These are phyloP conservation scores for Tromatobia lineatoria DNA, from an alignment of 2,888 invertebrate genomes.

Conservation along the genomic window DNA sequence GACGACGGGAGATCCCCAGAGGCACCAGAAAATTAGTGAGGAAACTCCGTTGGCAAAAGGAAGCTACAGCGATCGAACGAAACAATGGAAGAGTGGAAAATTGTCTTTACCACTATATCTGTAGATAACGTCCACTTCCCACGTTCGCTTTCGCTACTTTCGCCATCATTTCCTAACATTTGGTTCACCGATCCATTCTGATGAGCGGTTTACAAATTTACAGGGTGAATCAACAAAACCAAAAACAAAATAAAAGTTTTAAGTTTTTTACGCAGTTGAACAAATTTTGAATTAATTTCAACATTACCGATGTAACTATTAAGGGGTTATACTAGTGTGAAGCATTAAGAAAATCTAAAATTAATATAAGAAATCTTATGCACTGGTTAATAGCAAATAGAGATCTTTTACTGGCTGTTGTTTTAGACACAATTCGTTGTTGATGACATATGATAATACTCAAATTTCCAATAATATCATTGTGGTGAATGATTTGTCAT, in stretches of 20 bases:
- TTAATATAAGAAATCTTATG: no score
- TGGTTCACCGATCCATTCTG: background rate
- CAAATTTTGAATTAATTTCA: no score
- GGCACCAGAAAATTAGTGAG: conserved; percentile 79
- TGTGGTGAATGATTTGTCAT: background rate
- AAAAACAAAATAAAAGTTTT: background rate
- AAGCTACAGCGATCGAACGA: conserved; percentile 72
- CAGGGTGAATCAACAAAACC: background rate
- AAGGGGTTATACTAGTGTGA: no score
- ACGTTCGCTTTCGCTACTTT: conserved; percentile 35
- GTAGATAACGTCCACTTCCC: conserved; percentile 60
- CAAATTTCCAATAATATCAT: background rate
- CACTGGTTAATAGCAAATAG: no score
- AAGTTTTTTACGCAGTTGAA: background rate
- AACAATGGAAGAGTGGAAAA: conserved; percentile 74
- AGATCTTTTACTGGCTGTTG: background rate
- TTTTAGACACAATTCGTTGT: background rate
- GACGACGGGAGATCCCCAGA: conserved; percentile 59
- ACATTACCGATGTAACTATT: background rate
- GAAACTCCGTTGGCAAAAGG: conserved; percentile 72
- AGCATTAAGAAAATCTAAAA: no score
- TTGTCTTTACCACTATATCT: conserved; percentile 73
- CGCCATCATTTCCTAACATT: conserved; percentile 26
- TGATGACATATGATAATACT: background rate
- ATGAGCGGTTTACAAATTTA: conserved; percentile 14